Evolutionary conservation across 2,888 invertebrate genomes (phyloP).

Genomic region (Chaetogeoica ovagalla): DNA sequence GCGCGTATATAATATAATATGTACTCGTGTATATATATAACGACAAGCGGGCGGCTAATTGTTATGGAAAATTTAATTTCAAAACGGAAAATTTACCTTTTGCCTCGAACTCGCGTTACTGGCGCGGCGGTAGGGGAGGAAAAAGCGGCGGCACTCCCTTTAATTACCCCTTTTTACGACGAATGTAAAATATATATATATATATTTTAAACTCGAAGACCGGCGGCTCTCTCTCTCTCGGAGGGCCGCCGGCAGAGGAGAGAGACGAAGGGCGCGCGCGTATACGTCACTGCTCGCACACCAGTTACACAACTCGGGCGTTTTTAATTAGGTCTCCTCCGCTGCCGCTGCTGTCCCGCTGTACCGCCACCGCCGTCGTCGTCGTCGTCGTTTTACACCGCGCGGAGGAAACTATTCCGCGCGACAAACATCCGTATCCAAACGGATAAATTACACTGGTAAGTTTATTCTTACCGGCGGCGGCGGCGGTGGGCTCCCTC

Average conservation of each 20-base stretch:
- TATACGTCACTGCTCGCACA: conserved; percentile 43
- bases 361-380: not conserved
- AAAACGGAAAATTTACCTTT: conserved; percentile 51
- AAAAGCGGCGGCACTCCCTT: not conserved
- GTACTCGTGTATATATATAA: too few species aligned
- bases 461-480: conserved; percentile 1
- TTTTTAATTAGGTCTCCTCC: conserved; percentile 46
- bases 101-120: not conserved
- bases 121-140: not conserved
- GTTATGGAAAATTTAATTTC: conserved; percentile 51
- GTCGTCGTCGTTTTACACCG: not conserved
- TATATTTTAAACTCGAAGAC: not conserved
- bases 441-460: conserved; percentile 45
- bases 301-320: conserved; percentile 47
- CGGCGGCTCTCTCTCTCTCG: too few species aligned
- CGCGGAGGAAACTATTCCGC: conserved; percentile 38
- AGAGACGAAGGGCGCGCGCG: too few species aligned
- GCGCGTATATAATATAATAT: not conserved
- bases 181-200: not conserved
- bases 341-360: too few species aligned
- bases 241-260: not conserved
- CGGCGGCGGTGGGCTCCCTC: too few species aligned
- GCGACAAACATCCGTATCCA: conserved; percentile 46
- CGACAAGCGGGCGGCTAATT: conserved; percentile 31
- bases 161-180: conserved; percentile 50